A percentile compares a stretch with the other conserved stretches of the same genome.
phyloP scores from a whole-genome alignment of 1,140 invertebrate species.

The Magallana gigas region DNA sequence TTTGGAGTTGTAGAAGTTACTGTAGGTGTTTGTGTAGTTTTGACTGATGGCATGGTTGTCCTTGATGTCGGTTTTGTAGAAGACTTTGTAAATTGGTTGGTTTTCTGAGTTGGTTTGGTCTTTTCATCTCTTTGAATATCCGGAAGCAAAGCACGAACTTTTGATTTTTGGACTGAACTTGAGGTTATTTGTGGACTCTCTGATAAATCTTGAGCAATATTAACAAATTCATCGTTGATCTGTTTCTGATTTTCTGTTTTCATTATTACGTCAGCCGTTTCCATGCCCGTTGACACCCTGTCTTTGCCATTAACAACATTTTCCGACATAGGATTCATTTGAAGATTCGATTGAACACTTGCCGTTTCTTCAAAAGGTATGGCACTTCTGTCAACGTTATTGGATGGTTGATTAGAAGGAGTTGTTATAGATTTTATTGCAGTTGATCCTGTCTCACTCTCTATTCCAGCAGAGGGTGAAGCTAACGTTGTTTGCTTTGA shows the following conservation, averaged over 20 bases:
- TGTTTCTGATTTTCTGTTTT: no score
- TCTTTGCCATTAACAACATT: no score
- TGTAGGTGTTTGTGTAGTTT: background rate
- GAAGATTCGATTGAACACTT: no score
- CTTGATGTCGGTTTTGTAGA: background rate
- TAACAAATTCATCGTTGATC: no score
- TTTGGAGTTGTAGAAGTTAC: background rate
- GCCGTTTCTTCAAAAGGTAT: background rate
- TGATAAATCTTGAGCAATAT: background rate
- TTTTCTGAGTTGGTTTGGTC: background rate
- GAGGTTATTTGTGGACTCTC: background rate
- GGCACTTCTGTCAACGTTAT: background rate
- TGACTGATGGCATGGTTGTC: background rate
- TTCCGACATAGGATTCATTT: no score
- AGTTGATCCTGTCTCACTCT: background rate
- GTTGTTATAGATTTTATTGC: background rate
- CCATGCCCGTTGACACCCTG: no score
- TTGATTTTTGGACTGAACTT: background rate
- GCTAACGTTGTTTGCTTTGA: slow-evolving; percentile 28
- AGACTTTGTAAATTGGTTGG: background rate
- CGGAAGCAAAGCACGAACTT: background rate
- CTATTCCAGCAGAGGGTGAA: background rate
- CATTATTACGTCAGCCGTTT: no score
- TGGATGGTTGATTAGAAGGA: background rate
- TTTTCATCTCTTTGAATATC: background rate